phyloP scores from a whole-genome alignment of 2,797 vertebrate genomes.

The Miichthys miiuy region DNA sequence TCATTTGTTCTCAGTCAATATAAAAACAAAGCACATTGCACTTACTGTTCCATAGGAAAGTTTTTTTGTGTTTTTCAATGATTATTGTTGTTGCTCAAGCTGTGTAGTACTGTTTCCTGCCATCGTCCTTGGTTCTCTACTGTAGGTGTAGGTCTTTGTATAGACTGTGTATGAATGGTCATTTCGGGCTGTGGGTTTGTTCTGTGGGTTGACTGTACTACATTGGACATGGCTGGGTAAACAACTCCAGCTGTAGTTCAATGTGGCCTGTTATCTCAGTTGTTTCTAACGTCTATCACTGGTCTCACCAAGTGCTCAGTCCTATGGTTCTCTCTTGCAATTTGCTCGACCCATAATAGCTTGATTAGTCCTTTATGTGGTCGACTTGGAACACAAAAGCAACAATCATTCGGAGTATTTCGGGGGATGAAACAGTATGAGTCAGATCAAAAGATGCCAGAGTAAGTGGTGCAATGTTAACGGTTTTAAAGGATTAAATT shows the following conservation, averaged over 20 bases:
- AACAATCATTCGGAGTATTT: conserved; percentile 67
- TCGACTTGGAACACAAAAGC: conserved; percentile 66
- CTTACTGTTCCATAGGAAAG: conserved; percentile 92
- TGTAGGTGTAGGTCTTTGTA: conserved; percentile 77
- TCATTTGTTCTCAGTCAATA: conserved; percentile 92
- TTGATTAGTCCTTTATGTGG: conserved; percentile 55
- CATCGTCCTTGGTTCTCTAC: conserved; percentile 84
- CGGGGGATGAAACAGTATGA: conserved; percentile 63
- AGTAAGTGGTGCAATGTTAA: conserved; percentile 69
- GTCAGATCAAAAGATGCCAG: conserved; percentile 61
- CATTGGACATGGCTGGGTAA: conserved; percentile 67
- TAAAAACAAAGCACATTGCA: conserved; percentile 93
- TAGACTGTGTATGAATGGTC: conserved; percentile 72
- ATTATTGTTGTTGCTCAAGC: conserved; percentile 89
- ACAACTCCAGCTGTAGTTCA: conserved; percentile 73
- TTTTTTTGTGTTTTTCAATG: conserved; percentile 89
- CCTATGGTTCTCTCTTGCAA: conserved; percentile 58
- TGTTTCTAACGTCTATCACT: conserved; percentile 65
- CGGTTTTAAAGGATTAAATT: conserved; percentile 63
- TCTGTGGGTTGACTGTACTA: conserved; percentile 64
- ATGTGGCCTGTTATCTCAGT: conserved; percentile 62
- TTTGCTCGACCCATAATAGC: conserved; percentile 65
- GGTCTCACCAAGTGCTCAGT: conserved; percentile 68
- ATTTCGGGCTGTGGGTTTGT: conserved; percentile 63
- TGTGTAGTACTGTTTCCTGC: conserved; percentile 87